Base-by-base conservation (phyloP, 2,888 invertebrate genomes). In the Cantharis lateralis region DNA sequence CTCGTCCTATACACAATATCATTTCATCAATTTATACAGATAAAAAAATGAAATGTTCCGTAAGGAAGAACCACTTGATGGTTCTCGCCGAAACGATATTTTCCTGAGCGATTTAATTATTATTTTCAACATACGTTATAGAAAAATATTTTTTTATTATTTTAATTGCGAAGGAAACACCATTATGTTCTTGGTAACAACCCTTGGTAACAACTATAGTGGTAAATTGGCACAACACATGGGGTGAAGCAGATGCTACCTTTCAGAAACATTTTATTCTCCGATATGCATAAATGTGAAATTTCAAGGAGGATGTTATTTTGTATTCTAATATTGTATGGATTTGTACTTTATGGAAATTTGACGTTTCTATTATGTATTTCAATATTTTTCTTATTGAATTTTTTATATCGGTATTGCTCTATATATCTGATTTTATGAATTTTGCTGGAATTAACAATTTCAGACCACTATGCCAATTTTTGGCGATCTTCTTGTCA, bases 181-280 rank as follows among this genome's bases (percentile, higher is more conserved):
- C 71, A 75, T 78, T 76, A 72, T 73, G 72, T 71, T 76, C 71
- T 70, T 68, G 72, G 73, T 72, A 69, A 71, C 68, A 75, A 78
- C 76, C 76, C 72, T 78, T 24, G 74, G 71, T 69, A 78, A 78
- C 75, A 75, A 78, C 75, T 62, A 72, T 69, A 75, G 76, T 76
- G 78, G 77, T 78, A 75, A 79, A 79, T 79, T 79, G 79, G 77
- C 75, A 78, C 75, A 75, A 78, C 78, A 78, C 78, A 78, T 75
- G 77, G 77, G 78, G 77, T 68, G 73, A 64, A 78, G 78, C 79
- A 79, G 79, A 78, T 79, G 79, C 78, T 78, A 74, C 75, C 61
- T 71, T 76, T 75, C 79, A 77, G 75, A 75, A 78, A 73, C 78
- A 75, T 70, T 75, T 75, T 75, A 76, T 73, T 76, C 79, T 76